A percentile compares a stretch with the other conserved stretches of the same genome.
These are phyloP conservation scores for Azemiops feae DNA, from an alignment of 2,113 vertebrate genomes.

Conservation along the genomic window DNA sequence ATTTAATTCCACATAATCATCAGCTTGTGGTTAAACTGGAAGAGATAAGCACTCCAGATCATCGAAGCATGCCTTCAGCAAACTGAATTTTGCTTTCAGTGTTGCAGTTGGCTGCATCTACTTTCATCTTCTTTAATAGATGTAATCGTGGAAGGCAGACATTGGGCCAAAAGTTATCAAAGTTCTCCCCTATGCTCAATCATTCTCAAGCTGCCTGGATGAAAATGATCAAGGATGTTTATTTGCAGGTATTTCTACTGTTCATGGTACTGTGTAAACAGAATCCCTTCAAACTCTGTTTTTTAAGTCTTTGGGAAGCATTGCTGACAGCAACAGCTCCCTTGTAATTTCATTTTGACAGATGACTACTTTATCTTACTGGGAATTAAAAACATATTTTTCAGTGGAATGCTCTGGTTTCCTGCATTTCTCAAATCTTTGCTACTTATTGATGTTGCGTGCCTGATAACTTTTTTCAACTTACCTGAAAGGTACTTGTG, in stretches of 20 bases:
- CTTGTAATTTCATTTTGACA: conserved; percentile 17
- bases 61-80: conserved; percentile 3
- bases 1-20: background rate
- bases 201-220: background rate
- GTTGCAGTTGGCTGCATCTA: background rate
- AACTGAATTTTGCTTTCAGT: background rate
- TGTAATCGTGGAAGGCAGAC: background rate
- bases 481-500: conserved; percentile 62
- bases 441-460: conserved; percentile 52
- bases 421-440: conserved; percentile 35
- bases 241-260: conserved; percentile 3
- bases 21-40: conserved; percentile 1
- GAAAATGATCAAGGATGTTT: background rate
- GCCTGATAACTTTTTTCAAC: conserved; percentile 59
- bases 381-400: background rate
- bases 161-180: background rate
- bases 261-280: background rate
- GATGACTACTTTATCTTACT: background rate
- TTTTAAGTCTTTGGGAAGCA: background rate
- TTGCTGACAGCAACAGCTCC: background rate
- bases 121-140: background rate
- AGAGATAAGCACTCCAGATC: background rate
- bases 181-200: background rate
- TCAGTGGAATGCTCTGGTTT: conserved; percentile 26
- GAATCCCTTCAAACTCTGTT: background rate